phyloP scores from a whole-genome alignment of 2,113 vertebrate species.

The Camelus dromedarius region DNA sequence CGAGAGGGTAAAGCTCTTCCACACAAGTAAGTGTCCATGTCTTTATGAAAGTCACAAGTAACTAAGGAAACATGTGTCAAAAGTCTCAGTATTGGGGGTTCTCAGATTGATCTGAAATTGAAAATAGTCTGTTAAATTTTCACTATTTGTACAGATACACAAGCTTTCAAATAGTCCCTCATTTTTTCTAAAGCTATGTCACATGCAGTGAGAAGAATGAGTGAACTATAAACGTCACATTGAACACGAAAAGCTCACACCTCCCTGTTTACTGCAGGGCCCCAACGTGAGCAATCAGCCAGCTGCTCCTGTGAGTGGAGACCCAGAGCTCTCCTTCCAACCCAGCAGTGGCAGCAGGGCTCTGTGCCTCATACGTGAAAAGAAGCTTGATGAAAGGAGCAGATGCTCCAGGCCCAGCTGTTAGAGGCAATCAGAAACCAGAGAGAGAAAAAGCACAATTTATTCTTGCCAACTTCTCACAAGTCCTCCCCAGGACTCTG shows the following conservation, averaged over 20 bases:
- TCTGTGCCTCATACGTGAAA: neutral
- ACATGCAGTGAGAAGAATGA: neutral
- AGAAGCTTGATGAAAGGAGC: neutral
- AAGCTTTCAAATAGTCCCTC: neutral
- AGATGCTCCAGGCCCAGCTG: neutral
- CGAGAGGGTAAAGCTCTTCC: neutral
- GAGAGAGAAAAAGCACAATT: neutral
- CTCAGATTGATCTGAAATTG: neutral
- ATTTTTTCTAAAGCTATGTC: neutral
- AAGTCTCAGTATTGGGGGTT: neutral
- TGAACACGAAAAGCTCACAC: neutral
- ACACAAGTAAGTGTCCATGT: neutral
- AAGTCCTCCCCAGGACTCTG: too few species aligned
- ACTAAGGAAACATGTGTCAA: neutral
- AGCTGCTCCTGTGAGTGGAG: too few species aligned
- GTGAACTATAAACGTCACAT: neutral
- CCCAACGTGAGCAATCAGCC: neutral
- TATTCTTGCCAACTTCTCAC: too few species aligned
- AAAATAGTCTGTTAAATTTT: neutral
- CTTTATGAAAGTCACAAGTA: neutral
- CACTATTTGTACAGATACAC: neutral
- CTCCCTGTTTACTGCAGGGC: too few species aligned
- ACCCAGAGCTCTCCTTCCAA: neutral
- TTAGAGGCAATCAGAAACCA: neutral
- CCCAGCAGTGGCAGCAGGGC: too few species aligned